A percentile compares a stretch with the other conserved stretches of the same genome.
Evolutionary conservation across 1,140 invertebrate genomes (phyloP).

Genomic region (Popillia japonica): DNA sequence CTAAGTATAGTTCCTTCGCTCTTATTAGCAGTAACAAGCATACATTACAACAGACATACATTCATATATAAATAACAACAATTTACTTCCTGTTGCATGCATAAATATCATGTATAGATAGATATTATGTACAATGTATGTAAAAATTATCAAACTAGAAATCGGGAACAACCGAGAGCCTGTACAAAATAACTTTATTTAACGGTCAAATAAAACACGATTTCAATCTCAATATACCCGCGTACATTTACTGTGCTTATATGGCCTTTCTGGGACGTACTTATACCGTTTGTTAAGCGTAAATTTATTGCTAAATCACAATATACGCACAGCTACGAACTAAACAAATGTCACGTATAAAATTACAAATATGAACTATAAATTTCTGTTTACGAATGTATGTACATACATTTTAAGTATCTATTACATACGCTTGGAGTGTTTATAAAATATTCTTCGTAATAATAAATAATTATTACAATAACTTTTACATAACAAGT

Average conservation of each 20-base stretch:
- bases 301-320: constrained; percentile 7
- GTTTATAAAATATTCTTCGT: too few species aligned
- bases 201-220: background rate
- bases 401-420: too few species aligned
- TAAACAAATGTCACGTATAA: background rate
- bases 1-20: too few species aligned
- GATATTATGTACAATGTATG: background rate
- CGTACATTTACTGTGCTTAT: background rate
- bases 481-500: too few species aligned
- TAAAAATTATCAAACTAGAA: background rate
- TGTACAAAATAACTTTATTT: background rate
- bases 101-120: background rate
- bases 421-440: too few species aligned
- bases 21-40: too few species aligned
- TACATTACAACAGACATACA: background rate
- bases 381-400: background rate
- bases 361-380: background rate
- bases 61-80: background rate
- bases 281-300: background rate
- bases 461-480: too few species aligned
- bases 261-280: background rate
- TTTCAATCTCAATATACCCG: background rate
- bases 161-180: background rate
- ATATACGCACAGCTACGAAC: background rate
- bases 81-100: background rate